A percentile compares a stretch with the other conserved stretches of the same genome.
Conservation (phyloP, 1,140 invertebrate genomes). For the Conus ventricosus region DNA sequence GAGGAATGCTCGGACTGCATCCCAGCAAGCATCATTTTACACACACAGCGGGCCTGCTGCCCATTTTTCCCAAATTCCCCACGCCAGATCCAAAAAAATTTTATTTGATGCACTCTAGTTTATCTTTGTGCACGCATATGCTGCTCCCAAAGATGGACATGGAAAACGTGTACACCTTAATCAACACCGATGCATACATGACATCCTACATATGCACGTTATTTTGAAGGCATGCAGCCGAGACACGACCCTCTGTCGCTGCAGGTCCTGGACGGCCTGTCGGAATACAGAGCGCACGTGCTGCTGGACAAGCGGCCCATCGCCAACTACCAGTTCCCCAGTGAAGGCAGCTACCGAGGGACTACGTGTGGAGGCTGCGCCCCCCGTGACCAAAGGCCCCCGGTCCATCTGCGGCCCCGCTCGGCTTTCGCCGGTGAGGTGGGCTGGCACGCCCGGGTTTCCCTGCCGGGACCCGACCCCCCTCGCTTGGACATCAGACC, state of each 20-base stretch:
- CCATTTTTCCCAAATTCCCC: too few relatives aligned
- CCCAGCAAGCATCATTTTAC: too few relatives aligned
- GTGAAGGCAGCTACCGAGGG: conserved; percentile 50
- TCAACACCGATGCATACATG: too few relatives aligned
- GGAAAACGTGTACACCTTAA: too few relatives aligned
- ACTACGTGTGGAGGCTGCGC: conserved; percentile 55
- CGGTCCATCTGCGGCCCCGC: conserved; percentile 41
- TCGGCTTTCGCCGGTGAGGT: conserved; percentile 51
- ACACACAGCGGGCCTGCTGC: too few relatives aligned
- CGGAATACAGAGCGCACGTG: conserved; percentile 53
- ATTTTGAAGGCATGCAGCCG: background rate
- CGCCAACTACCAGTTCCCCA: conserved; percentile 51
- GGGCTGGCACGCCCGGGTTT: conserved; percentile 53
- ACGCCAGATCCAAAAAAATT: too few relatives aligned
- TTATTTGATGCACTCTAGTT: too few relatives aligned
- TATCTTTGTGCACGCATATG: too few relatives aligned
- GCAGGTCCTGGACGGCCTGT: conserved; percentile 59
- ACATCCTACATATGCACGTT: background rate
- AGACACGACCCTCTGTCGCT: background rate
- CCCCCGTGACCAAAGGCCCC: conserved; percentile 32
- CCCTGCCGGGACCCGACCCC: conserved; percentile 37
- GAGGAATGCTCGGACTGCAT: too few relatives aligned
- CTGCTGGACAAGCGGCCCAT: conserved; percentile 50
- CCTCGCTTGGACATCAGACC: conserved; percentile 48
- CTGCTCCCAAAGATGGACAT: too few relatives aligned